A percentile compares a stretch with the other conserved stretches of the same genome.
Conservation (phyloP, 1,140 invertebrate genomes). For the Pseudomyrmex flavicornis region DNA sequence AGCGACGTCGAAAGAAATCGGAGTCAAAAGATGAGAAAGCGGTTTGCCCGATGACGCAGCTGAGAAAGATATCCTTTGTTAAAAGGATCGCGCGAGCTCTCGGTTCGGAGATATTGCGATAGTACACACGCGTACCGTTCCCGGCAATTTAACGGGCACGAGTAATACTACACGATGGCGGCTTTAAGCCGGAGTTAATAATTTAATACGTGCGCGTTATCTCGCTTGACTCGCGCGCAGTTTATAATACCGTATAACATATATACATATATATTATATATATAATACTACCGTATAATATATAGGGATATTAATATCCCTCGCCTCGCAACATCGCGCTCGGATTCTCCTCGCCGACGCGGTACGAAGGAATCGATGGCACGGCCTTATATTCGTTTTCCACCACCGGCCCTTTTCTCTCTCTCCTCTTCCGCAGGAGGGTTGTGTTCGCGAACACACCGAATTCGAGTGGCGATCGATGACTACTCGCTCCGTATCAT, state of each 20-base stretch:
- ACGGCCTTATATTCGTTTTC: constrained; percentile 35
- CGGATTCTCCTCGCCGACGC: neutral
- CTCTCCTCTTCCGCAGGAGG: no score
- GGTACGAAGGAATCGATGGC: constrained; percentile 37
- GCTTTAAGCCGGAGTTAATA: constrained; percentile 38
- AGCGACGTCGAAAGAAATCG: neutral
- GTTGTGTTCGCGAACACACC: neutral
- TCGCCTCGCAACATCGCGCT: constrained; percentile 29
- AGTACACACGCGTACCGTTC: neutral
- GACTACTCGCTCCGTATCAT: neutral
- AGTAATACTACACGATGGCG: constrained; percentile 4
- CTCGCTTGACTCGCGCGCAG: constrained; percentile 40
- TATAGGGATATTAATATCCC: constrained; percentile 5
- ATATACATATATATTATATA: no score
- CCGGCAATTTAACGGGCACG: constrained; percentile 27
- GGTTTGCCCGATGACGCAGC: constrained; percentile 16
- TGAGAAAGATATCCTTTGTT: constrained; percentile 1
- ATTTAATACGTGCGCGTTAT: constrained; percentile 51
- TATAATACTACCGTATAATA: no score
- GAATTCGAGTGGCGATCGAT: constrained; percentile 49
- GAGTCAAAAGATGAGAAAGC: neutral
- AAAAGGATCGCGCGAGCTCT: constrained; percentile 8
- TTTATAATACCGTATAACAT: neutral
- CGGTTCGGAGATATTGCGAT: neutral
- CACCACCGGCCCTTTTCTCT: neutral